Evolutionary conservation across 2,888 invertebrate species (phyloP), one percentile per base, ranked within the genome.

Genomic region (Augochlorella aurata): DNA sequence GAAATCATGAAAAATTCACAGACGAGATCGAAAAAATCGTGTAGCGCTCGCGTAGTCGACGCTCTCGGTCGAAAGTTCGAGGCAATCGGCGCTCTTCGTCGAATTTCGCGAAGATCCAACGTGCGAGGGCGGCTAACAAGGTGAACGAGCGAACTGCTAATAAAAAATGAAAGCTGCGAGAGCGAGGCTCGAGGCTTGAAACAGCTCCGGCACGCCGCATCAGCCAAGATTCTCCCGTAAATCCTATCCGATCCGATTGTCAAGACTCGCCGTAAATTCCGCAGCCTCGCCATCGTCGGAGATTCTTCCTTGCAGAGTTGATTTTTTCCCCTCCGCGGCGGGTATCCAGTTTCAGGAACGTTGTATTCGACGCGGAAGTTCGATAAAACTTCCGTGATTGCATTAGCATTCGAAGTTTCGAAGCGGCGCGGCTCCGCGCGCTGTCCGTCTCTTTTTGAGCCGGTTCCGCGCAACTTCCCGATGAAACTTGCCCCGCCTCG

Each of bases 381-480:
- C 1, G 71, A 47, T 29, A 45, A 80, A 80, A 80, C 58, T 80
- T 67, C 38, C 38, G 71, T 72, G 80, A 80, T 80, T 79, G 80
- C 72, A 80, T 80, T 80, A 79, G 71, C 67, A 67, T 68, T 63
- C 49, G 44, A 72, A 80, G 71, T 79, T 80, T 47, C 72, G 49
- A n/a, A 2, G 18, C 2, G 14, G 21, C 38, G 38, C 38, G 38
- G 38, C 29, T 2, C 2, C 29, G 29, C 38, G 16, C 38, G n/a
- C 73, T 49, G 66, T 81, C 61, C 58, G 81, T 81, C 70, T 47
- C 49, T 77, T 52, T 68, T 68, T 44, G 49, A 29, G 38, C 68
- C 38, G 54, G 54, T 49, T 38, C 21, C n/a, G 3, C 9, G 3
- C 12, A 72, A 72, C 68, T 76, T 81, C 38, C 21, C 44, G 29